Evolutionary conservation across 1,140 invertebrate genomes (phyloP).

Genomic region (Rhagoletis pomonella): DNA sequence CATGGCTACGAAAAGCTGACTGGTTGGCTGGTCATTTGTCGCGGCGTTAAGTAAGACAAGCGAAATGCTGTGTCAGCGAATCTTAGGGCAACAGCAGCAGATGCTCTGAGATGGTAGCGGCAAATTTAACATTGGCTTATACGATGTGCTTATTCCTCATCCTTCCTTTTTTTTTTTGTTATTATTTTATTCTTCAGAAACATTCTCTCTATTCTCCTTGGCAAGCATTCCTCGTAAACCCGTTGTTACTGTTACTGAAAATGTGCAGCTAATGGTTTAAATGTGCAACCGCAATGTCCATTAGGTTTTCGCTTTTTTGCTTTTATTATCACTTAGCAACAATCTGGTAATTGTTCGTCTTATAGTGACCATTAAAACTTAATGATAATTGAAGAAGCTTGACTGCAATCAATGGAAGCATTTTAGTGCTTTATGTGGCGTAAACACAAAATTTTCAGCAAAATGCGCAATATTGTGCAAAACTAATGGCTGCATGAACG

Average conservation of each 20-base stretch:
- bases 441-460: not conserved
- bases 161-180: not conserved
- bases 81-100: not conserved
- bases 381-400: constrained; percentile 44
- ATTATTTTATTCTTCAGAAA: not conserved
- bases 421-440: constrained; percentile 2
- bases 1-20: not conserved
- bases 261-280: not conserved
- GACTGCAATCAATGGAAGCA: constrained; percentile 20
- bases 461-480: not conserved
- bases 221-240: not conserved
- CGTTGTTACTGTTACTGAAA: constrained; percentile 16
- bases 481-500: not conserved
- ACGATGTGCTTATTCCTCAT: not conserved
- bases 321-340: constrained; percentile 12
- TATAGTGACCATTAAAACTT: constrained; percentile 17
- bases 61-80: not conserved
- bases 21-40: constrained; percentile 19
- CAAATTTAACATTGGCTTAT: not conserved
- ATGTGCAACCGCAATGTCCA: not conserved
- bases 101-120: not conserved
- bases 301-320: constrained; percentile 7
- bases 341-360: constrained; percentile 20
- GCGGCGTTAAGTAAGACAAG: not conserved
- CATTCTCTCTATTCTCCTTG: not conserved